Evolutionary conservation across 2,888 invertebrate genomes (phyloP), one percentile per base, ranked within the genome.

Genomic region (Scrobipalpa costella): DNA sequence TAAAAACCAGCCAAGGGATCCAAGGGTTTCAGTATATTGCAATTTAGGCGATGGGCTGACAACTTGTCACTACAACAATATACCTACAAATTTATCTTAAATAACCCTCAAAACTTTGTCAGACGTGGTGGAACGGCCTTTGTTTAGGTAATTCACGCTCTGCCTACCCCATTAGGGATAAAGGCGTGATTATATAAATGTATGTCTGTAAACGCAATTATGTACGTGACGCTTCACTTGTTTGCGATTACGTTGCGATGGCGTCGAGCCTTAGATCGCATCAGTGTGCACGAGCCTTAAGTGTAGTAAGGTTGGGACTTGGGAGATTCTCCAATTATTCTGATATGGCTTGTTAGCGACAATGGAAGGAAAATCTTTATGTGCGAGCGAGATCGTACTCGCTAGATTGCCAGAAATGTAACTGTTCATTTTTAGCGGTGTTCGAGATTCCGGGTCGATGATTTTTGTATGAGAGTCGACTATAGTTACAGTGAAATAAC

Each of bases 271-370:
- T 17, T 8, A 61, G 17, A 17, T 27, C 61, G 52, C 61, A 50
- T 50, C 49, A 21, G 50, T 57, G 55, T 44, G 55, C 21, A 6
- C 40, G 21, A 8, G 55, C 33, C 57, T 19, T 57, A 21, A 21
- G 19, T 21, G 36, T 52, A 21, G n/a, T n/a, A n/a, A n/a, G 50
- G 49, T 38, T 52, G 62, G 17, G 15, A 15, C 27, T 49, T 49
- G 49, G 50, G 57, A 62, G 62, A 27, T 17, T 40, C 62, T 17
- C 44, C 62, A 62, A 62, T 62, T 62, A 62, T 57, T 44, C 50
- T 17, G 57, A 19, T 62, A 15, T 21, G 11, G 55, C 62, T 62
- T 62, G 62, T 62, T 62, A 62, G 40, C 36, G 44, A 57, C 57
- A 62, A 57, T 62, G 50, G 50, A 21, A 19, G 40, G 21, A 44